Base-by-base conservation (phyloP, 1,140 invertebrate species). In the Camponotus pennsylvanicus region DNA sequence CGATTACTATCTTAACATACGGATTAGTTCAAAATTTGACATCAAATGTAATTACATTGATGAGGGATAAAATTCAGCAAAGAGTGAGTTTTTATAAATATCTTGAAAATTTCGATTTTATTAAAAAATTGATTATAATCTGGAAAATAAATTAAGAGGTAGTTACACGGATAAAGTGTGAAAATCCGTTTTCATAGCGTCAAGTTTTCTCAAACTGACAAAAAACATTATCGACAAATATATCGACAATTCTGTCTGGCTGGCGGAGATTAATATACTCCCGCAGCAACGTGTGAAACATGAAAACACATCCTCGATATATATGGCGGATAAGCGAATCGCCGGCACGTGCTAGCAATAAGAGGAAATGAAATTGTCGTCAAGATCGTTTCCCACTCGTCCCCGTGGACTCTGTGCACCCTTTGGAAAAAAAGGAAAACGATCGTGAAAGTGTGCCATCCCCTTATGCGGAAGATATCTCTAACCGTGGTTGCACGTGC, bases 351-450 rank as follows among this genome's bases (percentile, higher is more conserved):
- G 89, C 82, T 71, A 32, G 55, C 83, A 90, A 90, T 90, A 90
- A 88, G 86, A 78, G 78, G 86, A 88, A 88, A 90, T 91, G 88
- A 91, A 91, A 91, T 89, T 90, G 90, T 90, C 89, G 85, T 90
- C 89, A 85, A 82, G 89, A 77, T 83, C 87, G 87, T 90, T 87
- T 40, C 32, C 57, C 64, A 49, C 64, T 85, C 82, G 80, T 77
- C 27, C 52, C 57, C 49, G 18, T 52, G 32, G 55, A 32, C 49
- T 57, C 42, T 57, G 82, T n/a, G 55, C 49, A 70, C 11, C 82
- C 77, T 76, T 70, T 45, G 76, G 67, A 63, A 86, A 57, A 64
- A 69, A 7, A 55, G 76, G 85, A 87, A 73, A 71, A 77, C 86
- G 89, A 89, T 88, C 86, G 87, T 66, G 71, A 79, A 90, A 88